phyloP scores from a whole-genome alignment of 2,888 invertebrate genomes.

The Tholera decimalis region DNA sequence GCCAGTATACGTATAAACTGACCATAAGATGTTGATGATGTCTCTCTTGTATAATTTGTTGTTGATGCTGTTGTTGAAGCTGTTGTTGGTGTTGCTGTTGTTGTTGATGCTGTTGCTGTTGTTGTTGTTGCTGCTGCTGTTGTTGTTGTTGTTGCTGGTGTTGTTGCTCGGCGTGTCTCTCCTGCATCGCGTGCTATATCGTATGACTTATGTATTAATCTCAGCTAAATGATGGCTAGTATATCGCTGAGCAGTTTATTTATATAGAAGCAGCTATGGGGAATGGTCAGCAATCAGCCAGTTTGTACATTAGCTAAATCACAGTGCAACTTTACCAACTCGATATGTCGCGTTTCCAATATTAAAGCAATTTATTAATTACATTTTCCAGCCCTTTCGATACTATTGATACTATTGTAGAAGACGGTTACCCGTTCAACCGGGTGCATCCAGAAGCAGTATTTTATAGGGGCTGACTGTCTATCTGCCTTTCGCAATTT shows the following conservation, averaged over 20 bases:
- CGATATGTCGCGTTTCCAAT: neutral
- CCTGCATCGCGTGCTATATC: conserved; percentile 66
- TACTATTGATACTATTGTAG: no score
- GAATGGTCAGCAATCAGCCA: conserved; percentile 21
- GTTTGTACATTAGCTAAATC: conserved; percentile 7
- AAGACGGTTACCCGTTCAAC: no score
- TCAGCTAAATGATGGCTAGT: conserved; percentile 6
- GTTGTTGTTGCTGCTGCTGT: conserved; percentile 23
- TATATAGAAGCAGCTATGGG: conserved; percentile 16
- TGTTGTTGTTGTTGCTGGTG: conserved; percentile 61
- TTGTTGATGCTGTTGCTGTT: conserved; percentile 11
- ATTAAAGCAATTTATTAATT: no score
- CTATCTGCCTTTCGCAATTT: no score
- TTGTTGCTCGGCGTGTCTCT: conserved; percentile 65
- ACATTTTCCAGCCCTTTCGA: no score
- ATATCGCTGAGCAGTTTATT: conserved; percentile 29
- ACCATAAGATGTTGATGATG: conserved; percentile 76
- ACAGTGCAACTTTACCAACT: conserved; percentile 20
- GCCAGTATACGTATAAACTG: conserved; percentile 31
- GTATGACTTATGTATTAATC: conserved; percentile 56
- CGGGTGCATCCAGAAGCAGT: no score
- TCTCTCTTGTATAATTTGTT: conserved; percentile 75
- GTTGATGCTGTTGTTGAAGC: conserved; percentile 70
- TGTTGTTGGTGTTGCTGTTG: conserved; percentile 66
- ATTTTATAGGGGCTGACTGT: neutral